These are phyloP conservation scores for Pyrgilauda ruficollis DNA, from an alignment of 2,113 vertebrate species.

Conservation along the genomic window DNA sequence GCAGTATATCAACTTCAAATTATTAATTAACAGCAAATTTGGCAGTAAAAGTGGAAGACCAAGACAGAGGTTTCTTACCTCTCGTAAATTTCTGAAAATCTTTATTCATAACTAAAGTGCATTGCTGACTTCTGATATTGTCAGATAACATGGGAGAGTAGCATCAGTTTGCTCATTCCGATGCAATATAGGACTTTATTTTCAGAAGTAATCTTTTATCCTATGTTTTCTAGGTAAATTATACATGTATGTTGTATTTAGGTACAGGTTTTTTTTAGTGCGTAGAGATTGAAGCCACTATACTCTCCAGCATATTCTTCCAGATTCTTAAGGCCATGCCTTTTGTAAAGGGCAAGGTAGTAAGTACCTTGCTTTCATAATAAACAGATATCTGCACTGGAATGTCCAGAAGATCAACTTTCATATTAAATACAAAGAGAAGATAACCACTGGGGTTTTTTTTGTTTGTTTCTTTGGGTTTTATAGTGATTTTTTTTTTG, in stretches of 20 bases:
- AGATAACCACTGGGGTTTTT: neutral
- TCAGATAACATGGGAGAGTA: neutral
- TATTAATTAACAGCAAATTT: neutral
- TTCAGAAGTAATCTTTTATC: neutral
- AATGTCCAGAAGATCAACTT: neutral
- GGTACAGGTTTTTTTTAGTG: neutral
- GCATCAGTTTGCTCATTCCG: neutral
- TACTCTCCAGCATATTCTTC: neutral
- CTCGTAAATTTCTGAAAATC: neutral
- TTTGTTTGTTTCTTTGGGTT: neutral
- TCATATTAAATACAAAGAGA: neutral
- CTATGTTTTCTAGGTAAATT: neutral
- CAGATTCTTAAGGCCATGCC: neutral
- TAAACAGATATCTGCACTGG: neutral
- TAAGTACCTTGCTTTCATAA: neutral
- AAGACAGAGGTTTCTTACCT: neutral
- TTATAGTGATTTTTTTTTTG: no score
- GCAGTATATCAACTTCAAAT: neutral
- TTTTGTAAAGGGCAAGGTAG: neutral
- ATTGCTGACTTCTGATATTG: neutral
- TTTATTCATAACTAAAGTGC: neutral
- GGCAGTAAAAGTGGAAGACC: neutral
- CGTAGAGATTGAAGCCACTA: neutral
- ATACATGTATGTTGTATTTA: neutral
- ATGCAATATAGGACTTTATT: neutral